Conservation (phyloP, 2,888 invertebrate genomes). For the Copidosoma aretas region DNA sequence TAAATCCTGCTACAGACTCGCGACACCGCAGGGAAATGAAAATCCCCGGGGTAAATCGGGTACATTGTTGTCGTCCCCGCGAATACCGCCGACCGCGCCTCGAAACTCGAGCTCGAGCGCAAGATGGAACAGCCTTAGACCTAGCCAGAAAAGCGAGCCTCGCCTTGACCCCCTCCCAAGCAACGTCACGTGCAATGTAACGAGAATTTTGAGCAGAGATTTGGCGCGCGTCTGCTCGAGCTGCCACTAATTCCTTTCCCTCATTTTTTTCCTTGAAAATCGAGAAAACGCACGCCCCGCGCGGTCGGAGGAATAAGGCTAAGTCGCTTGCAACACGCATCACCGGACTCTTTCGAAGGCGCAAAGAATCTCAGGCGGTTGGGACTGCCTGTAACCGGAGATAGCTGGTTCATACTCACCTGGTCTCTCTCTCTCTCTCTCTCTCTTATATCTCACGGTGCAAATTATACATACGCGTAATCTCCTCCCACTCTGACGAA, state of each 20-base stretch:
- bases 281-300: neutral
- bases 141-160: too few relatives aligned
- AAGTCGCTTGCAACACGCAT: too few relatives aligned
- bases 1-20: too few relatives aligned
- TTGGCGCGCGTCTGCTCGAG: neutral
- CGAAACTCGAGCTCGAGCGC: too few relatives aligned
- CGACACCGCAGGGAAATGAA: too few relatives aligned
- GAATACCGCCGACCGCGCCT: too few relatives aligned
- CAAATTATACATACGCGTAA: neutral
- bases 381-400: slow-evolving; percentile 46
- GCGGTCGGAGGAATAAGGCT: slow-evolving; percentile 1
- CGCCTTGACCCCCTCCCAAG: too few relatives aligned
- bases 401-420: slow-evolving; percentile 45
- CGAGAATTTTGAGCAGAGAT: neutral
- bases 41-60: too few relatives aligned
- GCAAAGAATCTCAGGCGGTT: slow-evolving; percentile 29
- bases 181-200: neutral
- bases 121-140: too few relatives aligned
- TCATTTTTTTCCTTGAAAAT: neutral
- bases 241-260: neutral
- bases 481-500: neutral
- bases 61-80: too few relatives aligned
- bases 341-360: neutral
- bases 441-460: too few relatives aligned
- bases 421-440: neutral